Evolutionary conservation across 2,888 invertebrate genomes (phyloP), one percentile per base, ranked within the genome.

Genomic region (Drosophila anceps): DNA sequence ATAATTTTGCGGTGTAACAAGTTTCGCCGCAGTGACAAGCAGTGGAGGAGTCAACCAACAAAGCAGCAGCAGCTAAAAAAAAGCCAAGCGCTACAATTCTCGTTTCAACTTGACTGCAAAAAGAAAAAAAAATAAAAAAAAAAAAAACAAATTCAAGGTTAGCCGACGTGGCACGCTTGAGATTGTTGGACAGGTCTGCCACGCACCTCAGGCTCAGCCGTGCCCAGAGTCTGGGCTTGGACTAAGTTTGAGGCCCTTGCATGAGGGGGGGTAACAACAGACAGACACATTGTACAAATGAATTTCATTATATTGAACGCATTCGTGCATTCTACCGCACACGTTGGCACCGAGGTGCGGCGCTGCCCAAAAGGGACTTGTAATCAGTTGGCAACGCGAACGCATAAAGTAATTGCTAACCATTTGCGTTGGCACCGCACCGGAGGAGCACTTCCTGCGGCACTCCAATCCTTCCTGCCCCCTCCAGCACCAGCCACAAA

Each of bases 391-490:
- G 86, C 81, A 88, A 70, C 74, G 86, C 86, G 84, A 88, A 85
- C 83, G 84, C 84, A 84, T 84, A 85, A 84, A 88, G 84, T 84
- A 84, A 84, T 84, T 84, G 88, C 88, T 81, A 84, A 84, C 88
- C 88, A 84, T 84, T 84, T 84, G 84, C 88, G 88, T 88, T 83
- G 84, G 88, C 84, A 88, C 84, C 83, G 80, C 69, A n/a, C n/a
- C 72, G 66, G 70, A 62, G 73, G 70, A 70, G 73, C 57, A 71
- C 75, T 71, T 76, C 74, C 74, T 74, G 51, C 59, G 55, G 24
- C 46, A 39, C 51, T 18, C 54, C 37, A 54, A 54, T 54, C 39
- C 54, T 39, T n/a, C 39, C 33, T 12, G n/a, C 15, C 44, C 12
- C 37, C 27, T 20, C 48, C 24, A 8, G 35, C 53, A 18, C 50